phyloP scores from a whole-genome alignment of 2,113 vertebrate species.

The Pteropus alecto region DNA sequence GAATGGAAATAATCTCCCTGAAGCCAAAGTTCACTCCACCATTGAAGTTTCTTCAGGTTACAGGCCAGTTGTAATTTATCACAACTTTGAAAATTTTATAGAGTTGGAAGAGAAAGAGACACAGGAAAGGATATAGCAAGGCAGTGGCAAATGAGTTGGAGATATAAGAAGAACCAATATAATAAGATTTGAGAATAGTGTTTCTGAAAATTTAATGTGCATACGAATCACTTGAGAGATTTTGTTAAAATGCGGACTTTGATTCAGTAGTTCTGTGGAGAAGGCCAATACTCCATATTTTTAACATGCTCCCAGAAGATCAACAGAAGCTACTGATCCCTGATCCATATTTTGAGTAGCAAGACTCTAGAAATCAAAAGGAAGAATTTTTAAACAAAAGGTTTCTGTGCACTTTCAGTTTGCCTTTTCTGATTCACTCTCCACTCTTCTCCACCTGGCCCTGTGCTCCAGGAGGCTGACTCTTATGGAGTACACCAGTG shows the following conservation, averaged over 20 bases:
- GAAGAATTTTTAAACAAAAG: not conserved
- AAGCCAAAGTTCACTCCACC: not conserved
- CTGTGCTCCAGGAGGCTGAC: not conserved
- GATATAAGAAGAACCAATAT: not conserved
- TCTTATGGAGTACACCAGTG: not conserved
- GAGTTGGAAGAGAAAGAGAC: not conserved
- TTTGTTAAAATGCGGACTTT: not conserved
- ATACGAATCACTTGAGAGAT: not conserved
- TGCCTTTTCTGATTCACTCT: not conserved
- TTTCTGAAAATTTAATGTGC: constrained; percentile 39
- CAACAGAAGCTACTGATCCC: not conserved
- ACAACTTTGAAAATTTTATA: not conserved
- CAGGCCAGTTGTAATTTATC: not conserved
- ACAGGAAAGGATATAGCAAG: not conserved
- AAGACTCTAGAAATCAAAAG: not conserved
- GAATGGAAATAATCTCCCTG: not conserved
- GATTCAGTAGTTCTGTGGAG: not conserved
- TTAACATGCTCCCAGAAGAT: not conserved
- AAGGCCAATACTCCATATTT: not conserved
- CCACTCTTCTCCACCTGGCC: not conserved
- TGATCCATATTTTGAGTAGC: not conserved
- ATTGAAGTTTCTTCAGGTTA: not conserved
- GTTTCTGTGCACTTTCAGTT: not conserved
- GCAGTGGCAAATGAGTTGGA: not conserved
- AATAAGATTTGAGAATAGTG: not conserved